Conservation (phyloP, 1,140 invertebrate species). For the Mylabris phalerata region DNA sequence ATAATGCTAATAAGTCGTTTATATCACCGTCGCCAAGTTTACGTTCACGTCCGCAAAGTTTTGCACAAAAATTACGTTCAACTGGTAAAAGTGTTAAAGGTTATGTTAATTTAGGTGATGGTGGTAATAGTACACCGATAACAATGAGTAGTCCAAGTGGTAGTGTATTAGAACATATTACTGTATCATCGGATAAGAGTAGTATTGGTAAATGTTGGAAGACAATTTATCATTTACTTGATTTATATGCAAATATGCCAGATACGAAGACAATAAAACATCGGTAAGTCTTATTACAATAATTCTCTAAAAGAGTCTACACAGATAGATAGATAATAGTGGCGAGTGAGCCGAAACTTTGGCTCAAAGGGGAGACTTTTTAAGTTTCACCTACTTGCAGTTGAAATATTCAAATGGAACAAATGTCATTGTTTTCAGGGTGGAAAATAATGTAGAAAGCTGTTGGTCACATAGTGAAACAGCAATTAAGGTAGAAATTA, state of each 20-base stretch:
- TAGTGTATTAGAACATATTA: slow-evolving; percentile 53
- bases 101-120: slow-evolving; percentile 53
- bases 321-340: too few species aligned
- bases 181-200: slow-evolving; percentile 44
- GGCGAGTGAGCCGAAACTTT: too few species aligned
- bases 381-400: too few species aligned
- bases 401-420: too few species aligned
- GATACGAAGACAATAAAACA: slow-evolving; percentile 82
- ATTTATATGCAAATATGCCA: slow-evolving; percentile 89
- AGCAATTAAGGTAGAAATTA: too few species aligned
- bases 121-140: slow-evolving; percentile 59
- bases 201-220: slow-evolving; percentile 75
- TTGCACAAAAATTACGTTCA: slow-evolving; percentile 76
- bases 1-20: slow-evolving; percentile 39
- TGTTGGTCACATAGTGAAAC: too few species aligned
- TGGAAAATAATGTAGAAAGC: too few species aligned
- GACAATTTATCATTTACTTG: slow-evolving; percentile 86
- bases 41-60: slow-evolving; percentile 71
- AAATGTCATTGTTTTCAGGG: too few species aligned
- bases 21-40: slow-evolving; percentile 58
- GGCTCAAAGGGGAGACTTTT: too few species aligned
- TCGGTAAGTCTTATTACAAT: neutral
- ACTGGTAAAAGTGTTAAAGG: slow-evolving; percentile 74
- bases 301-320: neutral
- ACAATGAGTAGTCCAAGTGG: slow-evolving; percentile 54